Evolutionary conservation across 1,140 invertebrate genomes (phyloP).

Genomic region (Drosophila lowei): DNA sequence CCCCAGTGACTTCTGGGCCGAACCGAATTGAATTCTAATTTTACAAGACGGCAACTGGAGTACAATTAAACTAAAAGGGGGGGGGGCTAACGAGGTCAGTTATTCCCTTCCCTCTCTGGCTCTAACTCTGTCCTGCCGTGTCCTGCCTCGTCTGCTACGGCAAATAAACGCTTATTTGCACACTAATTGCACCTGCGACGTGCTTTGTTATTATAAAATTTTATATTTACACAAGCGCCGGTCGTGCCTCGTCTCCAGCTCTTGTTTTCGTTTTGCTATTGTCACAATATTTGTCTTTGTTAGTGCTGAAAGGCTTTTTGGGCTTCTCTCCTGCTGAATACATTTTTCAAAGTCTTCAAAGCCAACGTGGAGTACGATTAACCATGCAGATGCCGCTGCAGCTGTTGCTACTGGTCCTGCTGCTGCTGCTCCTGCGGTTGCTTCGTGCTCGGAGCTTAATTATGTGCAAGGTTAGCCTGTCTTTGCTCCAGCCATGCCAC

Average conservation of each 20-base stretch:
- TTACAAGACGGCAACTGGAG: constrained; percentile 1
- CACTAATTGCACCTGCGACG: constrained; percentile 81
- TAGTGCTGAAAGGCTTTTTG: constrained; percentile 67
- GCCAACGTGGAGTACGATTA: constrained; percentile 73
- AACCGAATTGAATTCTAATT: constrained; percentile 72
- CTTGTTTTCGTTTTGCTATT: constrained; percentile 45
- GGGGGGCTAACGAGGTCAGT: constrained; percentile 56
- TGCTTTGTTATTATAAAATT: constrained; percentile 82
- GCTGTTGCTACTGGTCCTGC: constrained; percentile 15
- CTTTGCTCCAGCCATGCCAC: constrained; percentile 7
- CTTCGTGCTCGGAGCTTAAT: constrained; percentile 61
- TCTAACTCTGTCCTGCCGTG: not conserved
- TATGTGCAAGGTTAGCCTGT: constrained; percentile 53
- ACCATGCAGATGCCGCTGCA: constrained; percentile 62
- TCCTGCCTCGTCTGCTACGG: constrained; percentile 32
- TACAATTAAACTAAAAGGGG: constrained; percentile 18
- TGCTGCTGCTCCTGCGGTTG: constrained; percentile 42
- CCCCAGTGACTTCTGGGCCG: constrained; percentile 30
- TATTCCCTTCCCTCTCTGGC: constrained; percentile 1
- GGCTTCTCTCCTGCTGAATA: constrained; percentile 39
- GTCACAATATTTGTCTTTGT: constrained; percentile 75
- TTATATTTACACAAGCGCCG: constrained; percentile 69
- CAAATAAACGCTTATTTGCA: constrained; percentile 82
- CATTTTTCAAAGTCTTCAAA: constrained; percentile 50
- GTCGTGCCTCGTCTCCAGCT: constrained; percentile 25